phyloP scores from a whole-genome alignment of 2,797 vertebrate species.

The Muscicapa comitata region DNA sequence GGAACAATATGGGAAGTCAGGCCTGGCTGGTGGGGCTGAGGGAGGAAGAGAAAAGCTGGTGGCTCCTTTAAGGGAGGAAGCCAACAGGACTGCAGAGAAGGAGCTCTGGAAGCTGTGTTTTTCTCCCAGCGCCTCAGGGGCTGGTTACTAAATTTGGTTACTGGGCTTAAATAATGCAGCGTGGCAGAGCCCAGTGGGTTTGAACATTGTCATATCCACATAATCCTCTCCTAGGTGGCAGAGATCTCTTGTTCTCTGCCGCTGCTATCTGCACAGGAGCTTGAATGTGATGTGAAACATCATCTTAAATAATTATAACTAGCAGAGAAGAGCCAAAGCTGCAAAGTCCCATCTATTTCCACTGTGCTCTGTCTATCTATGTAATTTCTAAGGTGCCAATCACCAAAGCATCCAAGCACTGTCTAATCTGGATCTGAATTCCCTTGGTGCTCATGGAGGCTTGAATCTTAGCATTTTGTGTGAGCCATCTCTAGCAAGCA shows the following conservation, averaged over 20 bases:
- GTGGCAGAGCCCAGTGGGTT: slow-evolving; percentile 66
- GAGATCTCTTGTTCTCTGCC: slow-evolving; percentile 41
- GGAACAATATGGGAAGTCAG: background rate
- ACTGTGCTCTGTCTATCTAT: slow-evolving; percentile 35
- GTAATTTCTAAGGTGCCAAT: slow-evolving; percentile 55
- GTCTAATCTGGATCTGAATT: background rate
- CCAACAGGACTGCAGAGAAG: background rate
- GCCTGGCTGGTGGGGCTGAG: background rate
- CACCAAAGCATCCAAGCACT: slow-evolving; percentile 49
- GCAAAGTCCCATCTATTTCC: slow-evolving; percentile 58
- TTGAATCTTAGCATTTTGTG: background rate
- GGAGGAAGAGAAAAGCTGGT: background rate
- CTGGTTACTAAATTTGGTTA: slow-evolving; percentile 68
- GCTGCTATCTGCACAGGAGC: slow-evolving; percentile 28
- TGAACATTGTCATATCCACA: slow-evolving; percentile 61
- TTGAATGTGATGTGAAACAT: slow-evolving; percentile 61
- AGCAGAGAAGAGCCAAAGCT: slow-evolving; percentile 59
- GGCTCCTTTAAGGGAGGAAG: slow-evolving; percentile 54
- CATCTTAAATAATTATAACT: slow-evolving; percentile 67
- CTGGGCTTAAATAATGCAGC: slow-evolving; percentile 70
- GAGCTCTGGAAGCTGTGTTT: slow-evolving; percentile 56
- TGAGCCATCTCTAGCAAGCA: background rate
- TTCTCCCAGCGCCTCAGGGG: slow-evolving; percentile 35
- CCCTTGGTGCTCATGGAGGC: background rate
- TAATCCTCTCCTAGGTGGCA: slow-evolving; percentile 62